Evolutionary conservation across 2,113 vertebrate genomes (phyloP).

Genomic region (Lampris megalopsis): DNA sequence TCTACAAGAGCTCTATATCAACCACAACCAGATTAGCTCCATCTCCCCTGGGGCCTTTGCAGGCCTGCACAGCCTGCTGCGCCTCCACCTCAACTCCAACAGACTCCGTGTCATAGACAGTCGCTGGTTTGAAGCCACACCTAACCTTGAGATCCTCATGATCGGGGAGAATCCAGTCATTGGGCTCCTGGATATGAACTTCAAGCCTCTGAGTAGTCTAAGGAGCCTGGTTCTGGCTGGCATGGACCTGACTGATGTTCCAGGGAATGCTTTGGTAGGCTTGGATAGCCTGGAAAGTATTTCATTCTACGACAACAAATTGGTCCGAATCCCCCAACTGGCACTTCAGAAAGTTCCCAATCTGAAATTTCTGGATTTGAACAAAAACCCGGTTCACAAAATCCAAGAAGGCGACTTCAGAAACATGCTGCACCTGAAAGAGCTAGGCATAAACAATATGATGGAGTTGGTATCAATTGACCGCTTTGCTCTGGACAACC

Average conservation of each 20-base stretch:
- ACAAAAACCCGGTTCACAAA: constrained; percentile 96
- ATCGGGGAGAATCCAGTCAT: constrained; percentile 98
- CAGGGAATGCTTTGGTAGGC: constrained; percentile 93
- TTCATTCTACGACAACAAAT: constrained; percentile 96
- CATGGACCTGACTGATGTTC: constrained; percentile 95
- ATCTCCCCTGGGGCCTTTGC: constrained; percentile 93
- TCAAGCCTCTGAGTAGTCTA: constrained; percentile 90
- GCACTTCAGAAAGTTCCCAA: constrained; percentile 94
- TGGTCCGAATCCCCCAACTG: constrained; percentile 91
- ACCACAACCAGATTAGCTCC: constrained; percentile 95
- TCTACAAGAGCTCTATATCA: constrained; percentile 97
- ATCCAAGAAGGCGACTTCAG: constrained; percentile 96
- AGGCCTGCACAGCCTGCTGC: constrained; percentile 89
- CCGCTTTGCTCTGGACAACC: constrained; percentile 92
- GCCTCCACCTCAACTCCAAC: constrained; percentile 97
- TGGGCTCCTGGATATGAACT: constrained; percentile 96
- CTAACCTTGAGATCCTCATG: constrained; percentile 97
- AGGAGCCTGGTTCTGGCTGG: constrained; percentile 95
- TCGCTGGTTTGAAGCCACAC: constrained; percentile 95
- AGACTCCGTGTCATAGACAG: constrained; percentile 92
- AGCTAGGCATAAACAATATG: constrained; percentile 98
- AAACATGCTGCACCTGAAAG: constrained; percentile 94
- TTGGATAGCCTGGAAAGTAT: constrained; percentile 95
- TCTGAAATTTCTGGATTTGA: constrained; percentile 97
- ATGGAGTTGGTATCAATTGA: constrained; percentile 94